phyloP scores from a whole-genome alignment of 1,140 invertebrate genomes.

The Aphelinus certus region DNA sequence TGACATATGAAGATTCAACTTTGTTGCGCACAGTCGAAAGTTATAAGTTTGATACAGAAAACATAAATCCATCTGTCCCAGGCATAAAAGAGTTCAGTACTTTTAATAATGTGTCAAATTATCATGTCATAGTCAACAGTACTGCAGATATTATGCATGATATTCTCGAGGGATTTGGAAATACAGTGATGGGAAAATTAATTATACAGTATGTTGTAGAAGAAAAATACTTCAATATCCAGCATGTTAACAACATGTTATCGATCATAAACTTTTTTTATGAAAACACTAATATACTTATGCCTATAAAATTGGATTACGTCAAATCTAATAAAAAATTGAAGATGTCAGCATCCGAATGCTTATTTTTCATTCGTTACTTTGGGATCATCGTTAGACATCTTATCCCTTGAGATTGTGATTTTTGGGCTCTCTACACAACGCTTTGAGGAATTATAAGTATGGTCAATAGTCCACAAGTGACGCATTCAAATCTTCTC shows the following conservation, averaged over 20 bases:
- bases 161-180: neutral
- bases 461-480: neutral
- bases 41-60: constrained; percentile 29
- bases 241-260: neutral
- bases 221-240: neutral
- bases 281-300: neutral
- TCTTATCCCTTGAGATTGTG: neutral
- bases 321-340: neutral
- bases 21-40: constrained; percentile 30
- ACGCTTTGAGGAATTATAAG: neutral
- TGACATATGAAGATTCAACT: constrained; percentile 21
- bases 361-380: constrained; percentile 1
- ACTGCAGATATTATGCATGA: neutral
- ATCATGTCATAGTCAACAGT: neutral
- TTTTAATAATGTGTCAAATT: constrained; percentile 25
- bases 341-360: neutral
- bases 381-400: constrained; percentile 11
- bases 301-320: neutral
- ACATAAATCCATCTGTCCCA: constrained; percentile 8
- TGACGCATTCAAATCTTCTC: neutral
- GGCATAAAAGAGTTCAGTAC: constrained; percentile 33
- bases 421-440: constrained; percentile 3
- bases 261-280: neutral
- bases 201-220: neutral
- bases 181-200: neutral